A percentile compares a stretch with the other conserved stretches of the same genome.
These are phyloP conservation scores for Netelia inedita DNA, from an alignment of 2,888 invertebrate genomes.

Conservation along the genomic window DNA sequence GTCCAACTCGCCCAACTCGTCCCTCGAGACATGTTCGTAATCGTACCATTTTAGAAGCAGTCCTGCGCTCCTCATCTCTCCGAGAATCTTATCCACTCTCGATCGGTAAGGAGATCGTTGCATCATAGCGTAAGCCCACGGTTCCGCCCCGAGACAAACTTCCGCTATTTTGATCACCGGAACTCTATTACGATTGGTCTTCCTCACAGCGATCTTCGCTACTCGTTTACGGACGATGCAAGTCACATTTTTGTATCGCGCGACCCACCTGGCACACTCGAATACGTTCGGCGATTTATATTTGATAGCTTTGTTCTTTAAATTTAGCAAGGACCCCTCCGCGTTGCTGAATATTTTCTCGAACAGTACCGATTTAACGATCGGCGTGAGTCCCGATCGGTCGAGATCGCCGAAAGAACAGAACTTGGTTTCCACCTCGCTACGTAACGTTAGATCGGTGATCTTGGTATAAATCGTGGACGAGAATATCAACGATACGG, in stretches of 20 bases:
- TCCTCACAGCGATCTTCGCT: slow-evolving; percentile 7
- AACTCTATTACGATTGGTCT: neutral
- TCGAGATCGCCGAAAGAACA: slow-evolving; percentile 63
- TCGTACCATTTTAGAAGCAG: neutral
- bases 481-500: slow-evolving; percentile 62
- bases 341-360: slow-evolving; percentile 49
- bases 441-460: slow-evolving; percentile 51
- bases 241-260: slow-evolving; percentile 47
- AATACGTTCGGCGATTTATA: neutral
- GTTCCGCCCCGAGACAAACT: neutral
- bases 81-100: neutral
- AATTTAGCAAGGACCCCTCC: slow-evolving; percentile 30
- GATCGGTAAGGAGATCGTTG: neutral
- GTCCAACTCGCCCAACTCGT: neutral
- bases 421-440: slow-evolving; percentile 38
- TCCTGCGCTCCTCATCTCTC: neutral
- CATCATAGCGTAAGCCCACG: neutral
- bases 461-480: slow-evolving; percentile 65
- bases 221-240: slow-evolving; percentile 56
- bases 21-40: neutral
- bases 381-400: slow-evolving; percentile 54
- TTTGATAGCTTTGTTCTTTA: slow-evolving; percentile 39
- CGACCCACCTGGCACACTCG: slow-evolving; percentile 27
- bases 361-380: slow-evolving; percentile 31
- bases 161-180: neutral